These are phyloP conservation scores for Gadus chalcogrammus DNA, from an alignment of 2,113 vertebrate genomes.

Conservation along the genomic window DNA sequence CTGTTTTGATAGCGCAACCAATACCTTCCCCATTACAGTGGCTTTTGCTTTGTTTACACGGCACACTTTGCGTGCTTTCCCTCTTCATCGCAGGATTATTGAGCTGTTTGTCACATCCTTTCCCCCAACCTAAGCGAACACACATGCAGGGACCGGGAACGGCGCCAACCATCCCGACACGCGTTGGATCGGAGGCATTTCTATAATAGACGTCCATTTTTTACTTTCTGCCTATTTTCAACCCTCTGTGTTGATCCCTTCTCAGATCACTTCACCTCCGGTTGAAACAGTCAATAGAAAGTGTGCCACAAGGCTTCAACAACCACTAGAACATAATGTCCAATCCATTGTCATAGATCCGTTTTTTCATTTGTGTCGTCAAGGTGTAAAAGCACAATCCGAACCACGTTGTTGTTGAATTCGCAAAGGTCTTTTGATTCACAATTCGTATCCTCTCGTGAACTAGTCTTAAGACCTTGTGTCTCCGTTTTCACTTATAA, in stretches of 20 bases:
- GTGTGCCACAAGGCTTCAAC: conserved; percentile 18
- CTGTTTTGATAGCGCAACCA: conserved; percentile 14
- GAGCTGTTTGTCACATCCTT: conserved; percentile 50
- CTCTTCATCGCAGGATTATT: conserved; percentile 40
- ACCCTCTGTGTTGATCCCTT: not conserved
- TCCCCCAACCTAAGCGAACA: conserved; percentile 47
- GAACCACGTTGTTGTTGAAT: conserved; percentile 2
- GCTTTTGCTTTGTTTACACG: conserved; percentile 34
- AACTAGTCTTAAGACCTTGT: conserved; percentile 14
- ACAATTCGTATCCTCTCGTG: conserved; percentile 38
- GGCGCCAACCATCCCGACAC: conserved; percentile 31
- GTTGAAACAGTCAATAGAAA: conserved; percentile 14
- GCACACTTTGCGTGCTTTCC: conserved; percentile 32
- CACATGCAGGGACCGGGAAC: conserved; percentile 52
- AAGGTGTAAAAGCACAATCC: not conserved
- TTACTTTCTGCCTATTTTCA: conserved; percentile 26
- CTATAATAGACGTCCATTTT: conserved; percentile 27
- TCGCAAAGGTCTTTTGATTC: conserved; percentile 9
- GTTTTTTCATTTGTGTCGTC: not conserved
- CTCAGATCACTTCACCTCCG: not conserved
- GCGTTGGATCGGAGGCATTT: conserved; percentile 5
- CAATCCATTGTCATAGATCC: not conserved
- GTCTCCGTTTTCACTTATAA: conserved; percentile 3
- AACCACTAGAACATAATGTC: not conserved
- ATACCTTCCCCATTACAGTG: conserved; percentile 27